Conservation (phyloP, 2,888 invertebrate genomes). For the Agrochola litura region DNA sequence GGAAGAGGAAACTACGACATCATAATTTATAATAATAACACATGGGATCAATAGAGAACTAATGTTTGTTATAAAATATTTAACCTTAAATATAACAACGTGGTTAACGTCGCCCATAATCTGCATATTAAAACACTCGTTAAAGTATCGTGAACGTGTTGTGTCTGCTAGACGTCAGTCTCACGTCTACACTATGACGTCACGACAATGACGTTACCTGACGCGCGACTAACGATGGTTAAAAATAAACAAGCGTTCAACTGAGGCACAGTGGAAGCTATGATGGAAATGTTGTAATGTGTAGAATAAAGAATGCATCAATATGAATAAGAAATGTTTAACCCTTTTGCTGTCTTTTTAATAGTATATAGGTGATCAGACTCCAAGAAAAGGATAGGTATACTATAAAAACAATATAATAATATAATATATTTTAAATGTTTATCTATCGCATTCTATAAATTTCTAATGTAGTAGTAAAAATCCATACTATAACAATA, state of each 20-base stretch:
- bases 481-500: too few relatives aligned
- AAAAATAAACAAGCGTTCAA: constrained; percentile 30
- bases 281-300: neutral
- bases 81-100: neutral
- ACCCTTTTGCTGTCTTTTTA: too few relatives aligned
- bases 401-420: too few relatives aligned
- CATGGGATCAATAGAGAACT: neutral
- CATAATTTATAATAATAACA: neutral
- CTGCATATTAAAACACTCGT: neutral
- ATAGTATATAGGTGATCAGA: too few relatives aligned
- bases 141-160: constrained; percentile 1
- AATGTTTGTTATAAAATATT: neutral
- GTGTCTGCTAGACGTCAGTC: neutral
- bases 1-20: neutral
- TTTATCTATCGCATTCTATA: too few relatives aligned
- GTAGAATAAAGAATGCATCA: too few relatives aligned
- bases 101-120: neutral
- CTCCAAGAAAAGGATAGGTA: too few relatives aligned
- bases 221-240: constrained; percentile 21
- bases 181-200: constrained; percentile 6
- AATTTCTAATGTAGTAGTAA: too few relatives aligned
- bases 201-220: constrained; percentile 1
- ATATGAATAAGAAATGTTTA: too few relatives aligned
- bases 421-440: too few relatives aligned
- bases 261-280: neutral